phyloP scores from a whole-genome alignment of 1,140 invertebrate genomes.

The Plodia interpunctella region DNA sequence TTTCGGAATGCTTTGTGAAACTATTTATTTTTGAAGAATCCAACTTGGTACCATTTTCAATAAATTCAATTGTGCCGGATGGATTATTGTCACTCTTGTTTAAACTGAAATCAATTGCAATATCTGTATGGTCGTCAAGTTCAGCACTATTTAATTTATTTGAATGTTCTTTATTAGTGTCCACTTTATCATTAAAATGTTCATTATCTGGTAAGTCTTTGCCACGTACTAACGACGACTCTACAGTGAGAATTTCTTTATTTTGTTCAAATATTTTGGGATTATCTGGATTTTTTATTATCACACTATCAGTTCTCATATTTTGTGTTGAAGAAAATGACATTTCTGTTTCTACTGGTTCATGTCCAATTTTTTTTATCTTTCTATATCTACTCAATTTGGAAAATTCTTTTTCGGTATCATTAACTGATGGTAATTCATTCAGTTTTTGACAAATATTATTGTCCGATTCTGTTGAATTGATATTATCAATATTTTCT shows the following conservation, averaged over 20 bases:
- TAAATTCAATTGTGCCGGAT: background rate
- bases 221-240: background rate
- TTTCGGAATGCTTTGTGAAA: background rate
- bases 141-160: conserved; percentile 5
- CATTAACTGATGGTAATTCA: conserved; percentile 23
- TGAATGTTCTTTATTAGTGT: background rate
- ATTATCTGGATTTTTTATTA: conserved; percentile 71
- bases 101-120: conserved; percentile 57
- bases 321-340: conserved; percentile 18
- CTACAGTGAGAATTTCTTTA: conserved; percentile 13
- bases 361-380: conserved; percentile 36
- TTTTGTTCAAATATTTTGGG: conserved; percentile 31
- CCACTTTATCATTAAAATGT: conserved; percentile 12
- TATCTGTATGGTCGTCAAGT: conserved; percentile 22
- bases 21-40: background rate
- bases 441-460: conserved; percentile 17
- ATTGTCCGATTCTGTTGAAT: conserved; percentile 14
- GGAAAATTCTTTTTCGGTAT: conserved; percentile 45
- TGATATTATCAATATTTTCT: conserved; percentile 1
- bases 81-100: conserved; percentile 23
- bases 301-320: conserved; percentile 61
- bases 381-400: conserved; percentile 70
- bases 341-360: conserved; percentile 25
- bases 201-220: conserved; percentile 15
- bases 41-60: background rate